phyloP scores from a whole-genome alignment of 2,888 invertebrate genomes.

The Pristionchus exspectatus region DNA sequence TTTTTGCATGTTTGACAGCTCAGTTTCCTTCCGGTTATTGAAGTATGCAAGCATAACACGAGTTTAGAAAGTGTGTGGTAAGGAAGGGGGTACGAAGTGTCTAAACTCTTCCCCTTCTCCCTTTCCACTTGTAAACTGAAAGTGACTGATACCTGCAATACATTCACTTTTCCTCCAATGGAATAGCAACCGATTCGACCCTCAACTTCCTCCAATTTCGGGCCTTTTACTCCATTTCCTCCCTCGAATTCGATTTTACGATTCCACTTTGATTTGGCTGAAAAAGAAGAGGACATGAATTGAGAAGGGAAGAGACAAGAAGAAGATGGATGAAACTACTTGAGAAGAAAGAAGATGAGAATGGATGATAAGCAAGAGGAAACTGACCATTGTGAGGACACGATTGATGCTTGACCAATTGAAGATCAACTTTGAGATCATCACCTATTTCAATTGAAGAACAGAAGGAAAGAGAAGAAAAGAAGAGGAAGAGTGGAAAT shows the following conservation, averaged over 20 bases:
- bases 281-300: slow-evolving; percentile 53
- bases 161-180: slow-evolving; percentile 76
- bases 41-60: slow-evolving; percentile 11
- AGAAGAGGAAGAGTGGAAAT: background rate
- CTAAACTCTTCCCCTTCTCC: background rate
- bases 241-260: slow-evolving; percentile 77
- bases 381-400: slow-evolving; percentile 62
- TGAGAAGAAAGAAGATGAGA: background rate
- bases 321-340: background rate
- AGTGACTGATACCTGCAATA: slow-evolving; percentile 63
- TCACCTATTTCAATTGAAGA: slow-evolving; percentile 67
- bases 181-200: slow-evolving; percentile 65
- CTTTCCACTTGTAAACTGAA: slow-evolving; percentile 28
- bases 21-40: slow-evolving; percentile 40
- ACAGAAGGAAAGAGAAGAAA: background rate
- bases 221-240: slow-evolving; percentile 73
- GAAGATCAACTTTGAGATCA: slow-evolving; percentile 73
- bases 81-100: background rate
- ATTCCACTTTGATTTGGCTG: slow-evolving; percentile 73
- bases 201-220: slow-evolving; percentile 68
- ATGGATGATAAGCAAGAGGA: background rate
- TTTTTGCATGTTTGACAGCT: slow-evolving; percentile 6
- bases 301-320: background rate
- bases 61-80: slow-evolving; percentile 8
- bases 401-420: slow-evolving; percentile 78